Evolutionary conservation across 2,797 vertebrate genomes (phyloP), one percentile per base, ranked within the genome.

Genomic region (Periparus ater): DNA sequence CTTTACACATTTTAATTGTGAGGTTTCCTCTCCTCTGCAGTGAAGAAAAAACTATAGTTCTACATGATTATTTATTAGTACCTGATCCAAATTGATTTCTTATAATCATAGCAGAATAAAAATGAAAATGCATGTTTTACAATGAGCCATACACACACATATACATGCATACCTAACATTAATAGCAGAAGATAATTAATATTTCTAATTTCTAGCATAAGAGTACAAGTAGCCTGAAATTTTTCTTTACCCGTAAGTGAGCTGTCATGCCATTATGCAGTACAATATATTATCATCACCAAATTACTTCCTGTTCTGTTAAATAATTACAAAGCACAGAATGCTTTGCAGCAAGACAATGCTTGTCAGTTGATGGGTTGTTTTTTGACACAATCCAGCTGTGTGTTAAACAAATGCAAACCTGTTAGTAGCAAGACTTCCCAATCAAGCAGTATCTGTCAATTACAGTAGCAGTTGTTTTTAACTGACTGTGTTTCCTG

Each of bases 311-410:
- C 27, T 85, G 32, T 88, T 94, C 72, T 62, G 18, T n/a, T 87
- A 85, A 85, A 91, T 91, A 53, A 85, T 86, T 79, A 87, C 72
- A 90, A 88, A 91, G 25, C 23, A 77, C 34, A 51, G 63, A 85
- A 89, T 21, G 20, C 14, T 47, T 51, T 84, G 51, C n/a, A 81
- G 68, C n/a, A 86, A 85, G 67, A 73, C 55, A 80, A 63, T 68
- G 34, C 51, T 83, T 94, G 76, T 80, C 88, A 95, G 40, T 71
- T 94, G 73, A 89, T 80, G 38, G 18, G 36, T 42, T 95, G 60
- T 34, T 74, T 85, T 73, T 84, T 93, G 68, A 74, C 68, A 54
- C 3, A 3, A 96, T 88, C 60, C 73, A 90, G 53, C 71, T 87
- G 66, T 90, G 63, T 29, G 6, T 83, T 94, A 80, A 94, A 84